phyloP scores from a whole-genome alignment of 2,797 vertebrate species.

The Mallotus villosus region DNA sequence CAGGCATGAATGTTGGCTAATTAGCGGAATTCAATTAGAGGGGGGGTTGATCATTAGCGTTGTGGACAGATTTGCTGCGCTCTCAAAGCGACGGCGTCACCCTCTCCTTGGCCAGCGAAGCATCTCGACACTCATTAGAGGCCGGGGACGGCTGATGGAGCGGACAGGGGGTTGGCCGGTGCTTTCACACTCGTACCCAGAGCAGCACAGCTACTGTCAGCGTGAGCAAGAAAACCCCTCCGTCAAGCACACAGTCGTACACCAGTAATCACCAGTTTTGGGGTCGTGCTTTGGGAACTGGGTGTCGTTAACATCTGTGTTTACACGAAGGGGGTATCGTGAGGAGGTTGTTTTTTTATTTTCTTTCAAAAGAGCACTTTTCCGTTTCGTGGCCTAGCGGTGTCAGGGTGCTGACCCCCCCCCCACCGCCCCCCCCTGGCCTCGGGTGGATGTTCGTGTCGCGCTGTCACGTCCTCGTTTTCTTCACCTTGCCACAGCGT shows the following conservation, averaged over 20 bases:
- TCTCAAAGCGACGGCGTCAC: slow-evolving; percentile 59
- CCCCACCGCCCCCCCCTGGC: slow-evolving; percentile 52
- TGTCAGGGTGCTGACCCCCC: slow-evolving; percentile 68
- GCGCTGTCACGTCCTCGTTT: slow-evolving; percentile 45
- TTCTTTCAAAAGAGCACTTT: slow-evolving; percentile 44
- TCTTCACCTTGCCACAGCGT: slow-evolving; percentile 66
- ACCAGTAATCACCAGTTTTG: not conserved
- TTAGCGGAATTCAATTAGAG: slow-evolving; percentile 73
- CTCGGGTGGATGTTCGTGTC: slow-evolving; percentile 45
- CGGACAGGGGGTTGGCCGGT: slow-evolving; percentile 53
- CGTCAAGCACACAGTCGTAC: not conserved
- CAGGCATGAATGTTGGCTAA: slow-evolving; percentile 68
- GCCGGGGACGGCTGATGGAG: slow-evolving; percentile 52
- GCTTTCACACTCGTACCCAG: slow-evolving; percentile 45
- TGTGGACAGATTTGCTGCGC: slow-evolving; percentile 76
- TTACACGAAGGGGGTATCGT: not conserved
- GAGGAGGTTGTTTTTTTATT: not conserved
- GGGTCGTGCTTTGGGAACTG: not conserved
- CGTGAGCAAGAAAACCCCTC: slow-evolving; percentile 22
- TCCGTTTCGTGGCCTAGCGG: slow-evolving; percentile 57
- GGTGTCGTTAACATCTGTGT: not conserved
- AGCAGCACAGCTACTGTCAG: slow-evolving; percentile 47
- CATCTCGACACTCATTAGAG: slow-evolving; percentile 65
- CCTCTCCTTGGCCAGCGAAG: slow-evolving; percentile 64
- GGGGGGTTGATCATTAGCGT: slow-evolving; percentile 69